Evolutionary conservation across 2,113 vertebrate species (phyloP), one percentile per base, ranked within the genome.

Genomic region (Castor canadensis): DNA sequence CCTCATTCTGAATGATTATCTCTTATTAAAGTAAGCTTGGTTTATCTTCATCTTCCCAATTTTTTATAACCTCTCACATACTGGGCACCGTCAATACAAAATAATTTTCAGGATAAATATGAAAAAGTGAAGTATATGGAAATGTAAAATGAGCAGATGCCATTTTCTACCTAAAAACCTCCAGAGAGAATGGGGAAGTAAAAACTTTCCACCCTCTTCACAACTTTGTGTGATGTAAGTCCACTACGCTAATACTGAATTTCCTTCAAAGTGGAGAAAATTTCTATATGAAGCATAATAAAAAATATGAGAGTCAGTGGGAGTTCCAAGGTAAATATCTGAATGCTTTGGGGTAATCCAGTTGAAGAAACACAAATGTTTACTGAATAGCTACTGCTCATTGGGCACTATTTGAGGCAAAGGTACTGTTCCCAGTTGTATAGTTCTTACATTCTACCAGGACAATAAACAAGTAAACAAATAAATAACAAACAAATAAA

Each of bases 11-110:
- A 95, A 83, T 87, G 62, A 72, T 62, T 94, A 43, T 13, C 30
- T 96, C 69, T 97, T 71, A 83, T 95, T 95, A 93, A 95, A 54
- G 16, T 16, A 89, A 7, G 0, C 19, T 94, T 86, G 49, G 4
- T 88, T 93, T 96, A 82, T 89, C 56, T 91, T 90, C 35, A 85
- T 82, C 9, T 28, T 89, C 12, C 8, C 26, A 84, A 20, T 83
- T 82, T 89, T 80, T 91, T 75, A 60, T 91, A 91, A 91, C 69
- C 71, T 89, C 32, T 91, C 30, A 69, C 62, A 82, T 82, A 93
- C 47, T 81, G 9, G 45, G 3, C 4, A 64, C 45, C 69, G 38
- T 91, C 28, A 60, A 22, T 38, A 83, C 77, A 87, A 95, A 93
- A 92, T 95, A 90, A 88, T 64, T 91, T 88, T 45, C 54, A 88